Evolutionary conservation across 2,888 invertebrate species (phyloP), one percentile per base, ranked within the genome.

Genomic region (Heterodera filipjevi): DNA sequence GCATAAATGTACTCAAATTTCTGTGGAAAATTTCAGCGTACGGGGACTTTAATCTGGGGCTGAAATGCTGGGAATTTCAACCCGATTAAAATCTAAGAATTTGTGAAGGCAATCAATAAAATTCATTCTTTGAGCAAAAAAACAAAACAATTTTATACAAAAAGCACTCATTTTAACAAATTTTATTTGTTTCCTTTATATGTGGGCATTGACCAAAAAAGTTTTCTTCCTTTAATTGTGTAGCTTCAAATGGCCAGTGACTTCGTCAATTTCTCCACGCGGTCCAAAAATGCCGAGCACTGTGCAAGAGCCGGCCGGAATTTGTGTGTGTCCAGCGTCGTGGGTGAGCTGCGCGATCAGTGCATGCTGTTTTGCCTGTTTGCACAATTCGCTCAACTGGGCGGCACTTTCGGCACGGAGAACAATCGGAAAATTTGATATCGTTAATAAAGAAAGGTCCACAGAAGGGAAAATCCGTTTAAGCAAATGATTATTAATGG

Each of bases 261-360:
- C 89, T 66, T 87, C 83, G 83, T 91, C 90, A 3, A 91, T 90
- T 22, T 84, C 82, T 64, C 89, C 89, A 6, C 87, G 84, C 78
- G 90, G 89, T 32, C 91, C 91, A 83, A 91, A 90, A 19, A 91
- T 87, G 3, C 89, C 90, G 16, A 91, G 87, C n/a, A 91, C 90
- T 30, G 91, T 91, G 64, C 88, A 84, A 0, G 90, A 90, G 14
- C 91, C 91, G 8, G 90, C 86, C 14, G 90, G 89, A 76, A 91
- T 89, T 88, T 92, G 91, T 33, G 92, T 92, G 84, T 89, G 89
- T 16, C 92, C 92, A 32, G 92, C 92, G 86, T 92, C 92, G 77
- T 91, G 90, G 1, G 92, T 91, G 64, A 91, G 82, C 83, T 91
- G 91, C 71, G 90, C 88, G 59, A 90, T 90, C 53, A 91, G 85